Percentiles rank a stretch among this genome's conserved stretches.
Conservation (phyloP, 92 coral and sea anemone species). For the Nematostella vectensis region DNA sequence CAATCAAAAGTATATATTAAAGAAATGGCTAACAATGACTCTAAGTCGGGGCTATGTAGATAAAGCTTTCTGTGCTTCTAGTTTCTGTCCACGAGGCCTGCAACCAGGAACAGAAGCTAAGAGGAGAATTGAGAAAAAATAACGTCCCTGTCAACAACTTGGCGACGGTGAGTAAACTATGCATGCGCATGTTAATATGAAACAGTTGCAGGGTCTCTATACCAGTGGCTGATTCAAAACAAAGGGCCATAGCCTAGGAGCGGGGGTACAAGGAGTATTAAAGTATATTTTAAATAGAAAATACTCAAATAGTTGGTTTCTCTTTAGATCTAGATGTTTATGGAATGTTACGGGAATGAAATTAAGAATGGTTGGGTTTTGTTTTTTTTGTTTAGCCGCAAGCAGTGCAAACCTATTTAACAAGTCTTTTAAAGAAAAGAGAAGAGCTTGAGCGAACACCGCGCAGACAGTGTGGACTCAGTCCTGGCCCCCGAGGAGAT, state of each 20-base stretch:
- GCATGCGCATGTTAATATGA: no score
- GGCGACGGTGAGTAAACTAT: conserved; percentile 74
- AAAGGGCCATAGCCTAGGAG: no score
- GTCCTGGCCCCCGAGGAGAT: conserved; percentile 93
- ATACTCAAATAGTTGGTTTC: no score
- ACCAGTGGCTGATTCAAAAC: no score
- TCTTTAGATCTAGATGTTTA: no score
- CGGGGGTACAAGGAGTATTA: no score
- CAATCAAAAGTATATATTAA: background rate
- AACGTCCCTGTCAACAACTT: conserved; percentile 58
- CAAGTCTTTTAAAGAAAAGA: conserved; percentile 49
- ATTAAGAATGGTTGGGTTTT: background rate
- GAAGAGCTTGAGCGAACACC: conserved; percentile 65
- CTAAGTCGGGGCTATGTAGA: background rate
- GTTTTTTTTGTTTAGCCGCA: conserved; percentile 31
- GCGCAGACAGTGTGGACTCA: conserved; percentile 74
- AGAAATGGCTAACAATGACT: no score
- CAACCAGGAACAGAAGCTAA: conserved; percentile 82
- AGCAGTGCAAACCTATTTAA: conserved; percentile 48
- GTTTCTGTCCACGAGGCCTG: conserved; percentile 97
- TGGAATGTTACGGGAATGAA: no score
- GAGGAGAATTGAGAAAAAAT: conserved; percentile 83
- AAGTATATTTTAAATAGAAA: no score
- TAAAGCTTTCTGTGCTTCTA: no score
- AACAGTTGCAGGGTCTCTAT: no score